Percentiles rank a stretch among this genome's conserved stretches.
Evolutionary conservation across 2,888 invertebrate species (phyloP).

Genomic region (Limnephilus lunatus): DNA sequence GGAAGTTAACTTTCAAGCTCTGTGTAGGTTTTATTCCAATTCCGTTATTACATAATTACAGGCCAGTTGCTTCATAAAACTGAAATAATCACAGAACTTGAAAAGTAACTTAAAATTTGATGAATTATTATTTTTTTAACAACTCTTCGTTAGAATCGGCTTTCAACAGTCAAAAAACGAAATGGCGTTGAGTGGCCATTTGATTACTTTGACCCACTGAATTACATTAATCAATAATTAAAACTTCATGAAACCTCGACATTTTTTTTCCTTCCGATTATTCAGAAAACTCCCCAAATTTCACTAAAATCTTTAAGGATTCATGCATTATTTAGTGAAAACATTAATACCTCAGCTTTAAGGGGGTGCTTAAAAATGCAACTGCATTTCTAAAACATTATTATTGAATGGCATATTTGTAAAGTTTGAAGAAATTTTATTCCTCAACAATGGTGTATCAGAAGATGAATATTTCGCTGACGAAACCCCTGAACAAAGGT

Average conservation of each 20-base stretch:
- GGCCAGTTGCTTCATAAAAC: no score
- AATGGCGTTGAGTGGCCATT: no score
- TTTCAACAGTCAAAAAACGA: no score
- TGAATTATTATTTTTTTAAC: no score
- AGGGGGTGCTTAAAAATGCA: neutral
- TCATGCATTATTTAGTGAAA: neutral
- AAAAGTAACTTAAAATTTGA: no score
- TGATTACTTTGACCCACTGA: no score
- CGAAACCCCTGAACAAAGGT: neutral
- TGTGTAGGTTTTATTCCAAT: no score
- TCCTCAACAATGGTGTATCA: neutral
- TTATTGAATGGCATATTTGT: neutral
- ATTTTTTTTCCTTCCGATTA: neutral
- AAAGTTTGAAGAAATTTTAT: neutral
- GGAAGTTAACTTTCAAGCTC: no score
- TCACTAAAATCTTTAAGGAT: neutral
- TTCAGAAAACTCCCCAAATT: neutral
- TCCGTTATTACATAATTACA: no score
- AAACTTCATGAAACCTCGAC: neutral
- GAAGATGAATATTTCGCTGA: neutral
- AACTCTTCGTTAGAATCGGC: no score
- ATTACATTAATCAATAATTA: neutral
- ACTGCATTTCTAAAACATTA: neutral
- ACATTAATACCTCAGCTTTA: neutral
- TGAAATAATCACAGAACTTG: no score